Base-by-base conservation (phyloP, 2,113 vertebrate genomes). In the Corvus hawaiiensis region DNA sequence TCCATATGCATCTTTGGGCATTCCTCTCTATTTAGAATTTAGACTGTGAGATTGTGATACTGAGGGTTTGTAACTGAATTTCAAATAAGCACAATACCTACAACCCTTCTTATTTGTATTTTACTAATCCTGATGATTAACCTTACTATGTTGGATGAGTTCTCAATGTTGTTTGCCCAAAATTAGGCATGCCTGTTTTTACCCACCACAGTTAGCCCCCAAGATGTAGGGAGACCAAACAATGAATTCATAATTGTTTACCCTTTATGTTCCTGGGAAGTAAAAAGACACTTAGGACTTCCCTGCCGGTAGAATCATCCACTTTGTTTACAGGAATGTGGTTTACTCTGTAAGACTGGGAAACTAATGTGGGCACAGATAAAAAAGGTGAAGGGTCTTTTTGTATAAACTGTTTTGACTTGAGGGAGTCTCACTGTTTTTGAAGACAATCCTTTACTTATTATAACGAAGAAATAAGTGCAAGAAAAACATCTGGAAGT, bases 401-500 rank as follows among this genome's bases (percentile, higher is more conserved):
- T 80, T 76, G 11, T 75, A 30, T 77, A 90, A 94, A 86, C 59
- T 73, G 41, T 93, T 96, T 73, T 80, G 10, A 54, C 79, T 80
- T 77, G 51, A 83, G 83, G 55, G 46, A 67, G 28, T 24, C 67
- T 91, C 6, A 23, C 62, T 85, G 27, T 74, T 27, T 91, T 90
- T 64, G 44, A 86, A 94, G 75, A 62, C 30, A 71, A 27, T 44
- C 21, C 9, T 52, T 75, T 71, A 48, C 52, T 79, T 75, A 37
- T 11, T 93, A 43, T 48, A 90, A 54, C 0, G 1, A 91, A 93
- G 55, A 56, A 89, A 71, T 80, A 80, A 90, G 92, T 81, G 39
- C 69, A 69, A 81, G 21, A 27, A 85, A 90, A 92, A 81, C 48
- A 87, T 93, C 67, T 94, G 82, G 72, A 86, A 88, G 20, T 91